These are phyloP conservation scores for Eulithis prunata DNA, from an alignment of 2,888 invertebrate species.

Conservation along the genomic window DNA sequence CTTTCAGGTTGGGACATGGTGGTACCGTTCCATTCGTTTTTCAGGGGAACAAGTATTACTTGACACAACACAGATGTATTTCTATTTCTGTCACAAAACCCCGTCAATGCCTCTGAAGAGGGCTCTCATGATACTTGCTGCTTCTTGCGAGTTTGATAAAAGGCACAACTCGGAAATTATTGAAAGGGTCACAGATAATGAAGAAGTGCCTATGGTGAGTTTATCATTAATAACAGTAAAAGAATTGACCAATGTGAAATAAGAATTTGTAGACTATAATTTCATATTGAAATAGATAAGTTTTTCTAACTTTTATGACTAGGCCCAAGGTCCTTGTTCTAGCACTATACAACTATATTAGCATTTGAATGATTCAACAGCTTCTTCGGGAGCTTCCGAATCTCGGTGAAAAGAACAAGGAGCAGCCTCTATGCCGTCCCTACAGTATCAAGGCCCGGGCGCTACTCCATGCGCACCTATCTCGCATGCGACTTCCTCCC, in stretches of 20 bases:
- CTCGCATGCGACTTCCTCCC: constrained; percentile 91
- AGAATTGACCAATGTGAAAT: no score
- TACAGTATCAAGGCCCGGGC: constrained; percentile 98
- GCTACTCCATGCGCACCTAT: constrained; percentile 97
- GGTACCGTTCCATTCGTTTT: constrained; percentile 98
- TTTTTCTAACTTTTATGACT: no score
- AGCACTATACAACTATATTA: no score
- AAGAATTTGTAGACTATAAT: no score
- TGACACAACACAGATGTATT: constrained; percentile 98
- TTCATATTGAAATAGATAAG: no score
- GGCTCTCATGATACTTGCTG: constrained; percentile 98
- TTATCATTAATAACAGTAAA: not conserved
- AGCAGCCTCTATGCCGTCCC: constrained; percentile 94
- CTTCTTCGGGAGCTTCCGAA: constrained; percentile 96
- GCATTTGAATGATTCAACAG: constrained; percentile 68
- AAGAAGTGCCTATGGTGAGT: constrained; percentile 95
- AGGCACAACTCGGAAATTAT: constrained; percentile 97
- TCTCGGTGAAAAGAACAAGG: constrained; percentile 98
- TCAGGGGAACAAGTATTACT: constrained; percentile 98
- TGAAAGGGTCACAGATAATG: constrained; percentile 96
- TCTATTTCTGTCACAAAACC: constrained; percentile 97
- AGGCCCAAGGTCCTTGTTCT: no score
- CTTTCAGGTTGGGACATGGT: constrained; percentile 95
- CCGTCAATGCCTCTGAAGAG: constrained; percentile 97
- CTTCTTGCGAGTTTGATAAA: constrained; percentile 98